Base-by-base conservation (phyloP, 2,888 invertebrate species). In the Eristalis intricaria region DNA sequence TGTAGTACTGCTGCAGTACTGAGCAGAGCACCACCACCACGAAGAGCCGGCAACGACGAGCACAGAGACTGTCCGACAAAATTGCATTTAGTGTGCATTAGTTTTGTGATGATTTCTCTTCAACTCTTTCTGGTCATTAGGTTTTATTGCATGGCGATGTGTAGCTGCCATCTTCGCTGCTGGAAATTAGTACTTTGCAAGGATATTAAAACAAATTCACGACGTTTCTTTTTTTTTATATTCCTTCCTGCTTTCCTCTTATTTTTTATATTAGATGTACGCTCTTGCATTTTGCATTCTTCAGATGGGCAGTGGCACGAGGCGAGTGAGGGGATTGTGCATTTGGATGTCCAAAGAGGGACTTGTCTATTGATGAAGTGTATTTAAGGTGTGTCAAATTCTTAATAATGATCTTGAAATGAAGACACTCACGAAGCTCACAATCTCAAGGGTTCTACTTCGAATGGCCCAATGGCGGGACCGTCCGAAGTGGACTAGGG, bases 81-180 rank as follows among this genome's bases (percentile, higher is more conserved):
- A 84, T 87, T 87, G 87, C 87, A 87, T 87, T 87, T 80, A 84
- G 84, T 84, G 84, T 84, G 84, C 87, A 87, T 87, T 87, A 87
- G 84, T 84, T 87, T 79, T 73, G 84, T 77, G 84, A 87, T 87
- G 87, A 87, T 87, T 87, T 87, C 87, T 82, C 43, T 71, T 22
- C 19, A 8, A 2, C 40, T 60, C 56, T 68, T 64, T 83, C 40
- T 87, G 84, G 84, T 87, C 87, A 84, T 87, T 87, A 87, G 75
- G 76, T 87, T 87, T 87, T 87, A 87, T 87, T 79, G 56, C 43
- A 71, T 79, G 73, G 50, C 63, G 79, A 84, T 87, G 32, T 87
- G 60, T 64, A 63, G 66, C 71, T 32, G 58, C 58, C 23, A 63
- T 73, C 66, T 66, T 66, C 66, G 77, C 71, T 71, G 73, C 60